Base-by-base conservation (phyloP, 2,113 vertebrate species). In the Haemorhous mexicanus region DNA sequence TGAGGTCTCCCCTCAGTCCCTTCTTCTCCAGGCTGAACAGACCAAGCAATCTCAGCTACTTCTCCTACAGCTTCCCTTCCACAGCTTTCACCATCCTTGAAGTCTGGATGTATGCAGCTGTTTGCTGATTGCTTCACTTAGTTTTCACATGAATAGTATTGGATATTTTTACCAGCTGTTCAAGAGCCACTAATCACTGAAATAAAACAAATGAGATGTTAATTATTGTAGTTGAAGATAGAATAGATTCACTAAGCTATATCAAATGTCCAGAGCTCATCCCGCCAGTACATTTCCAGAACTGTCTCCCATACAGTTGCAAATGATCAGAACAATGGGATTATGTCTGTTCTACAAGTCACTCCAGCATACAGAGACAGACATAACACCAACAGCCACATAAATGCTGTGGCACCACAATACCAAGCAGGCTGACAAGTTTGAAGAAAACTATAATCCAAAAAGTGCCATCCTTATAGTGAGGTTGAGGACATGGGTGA, bases 41-140 rank as follows among this genome's bases (percentile, higher is more conserved):
- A 67, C 8, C 32, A 58, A 50, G 20, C 2, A 2, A 16, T 16
- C 24, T 35, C 32, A 66, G 35, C 43, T 1, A 24, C 26, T 67
- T 17, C 26, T 49, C 32, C 21, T 2, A 32, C 0, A 1, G 32
- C 32, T 77, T n/a, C 22, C 1, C 1, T 21, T 68, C 14, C 7
- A 52, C 4, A 7, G 2, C 4, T 63, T 50, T 59, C 6, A 21
- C 22, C 21, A 50, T 50, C 26, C n/a, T n/a, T 78, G 30, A 63
- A 49, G 19, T 70, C 50, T 4, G 2, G 10, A 55, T 0, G 2
- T 41, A 73, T 4, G 8, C 10, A 64, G n/a, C 9, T 63, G 10
- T 52, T 79, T 50, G 15, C 47, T 18, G 14, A 58, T 68, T 53
- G 11, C 20, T 89, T 62, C 15, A 30, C 17, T 52, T 41, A 67